phyloP scores from a whole-genome alignment of 2,888 invertebrate species.

The Penaeus monodon region DNA sequence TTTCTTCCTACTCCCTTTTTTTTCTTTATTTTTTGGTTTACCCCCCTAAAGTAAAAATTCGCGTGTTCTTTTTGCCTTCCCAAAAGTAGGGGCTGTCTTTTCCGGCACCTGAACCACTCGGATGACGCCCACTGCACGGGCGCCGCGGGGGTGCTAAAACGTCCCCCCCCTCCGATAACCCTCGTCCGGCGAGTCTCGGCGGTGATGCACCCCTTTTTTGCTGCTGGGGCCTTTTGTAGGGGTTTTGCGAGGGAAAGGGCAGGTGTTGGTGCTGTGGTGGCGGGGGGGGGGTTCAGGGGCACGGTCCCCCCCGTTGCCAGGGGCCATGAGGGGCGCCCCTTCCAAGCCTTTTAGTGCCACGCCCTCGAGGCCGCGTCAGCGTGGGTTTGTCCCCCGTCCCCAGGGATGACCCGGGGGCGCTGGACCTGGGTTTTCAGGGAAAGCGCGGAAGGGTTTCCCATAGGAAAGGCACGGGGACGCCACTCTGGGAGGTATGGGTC shows the following conservation, averaged over 20 bases:
- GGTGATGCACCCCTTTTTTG: conserved; percentile 61
- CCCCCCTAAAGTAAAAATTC: neutral
- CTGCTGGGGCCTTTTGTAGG: conserved; percentile 44
- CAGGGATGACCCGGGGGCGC: conserved; percentile 33
- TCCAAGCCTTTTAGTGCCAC: conserved; percentile 43
- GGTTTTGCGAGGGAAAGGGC: conserved; percentile 36
- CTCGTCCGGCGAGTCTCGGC: conserved; percentile 87
- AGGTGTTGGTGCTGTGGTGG: conserved; percentile 30
- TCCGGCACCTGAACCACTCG: neutral
- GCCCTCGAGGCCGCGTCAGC: conserved; percentile 34
- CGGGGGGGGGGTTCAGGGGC: conserved; percentile 12
- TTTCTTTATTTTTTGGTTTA: neutral
- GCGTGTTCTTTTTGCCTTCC: neutral
- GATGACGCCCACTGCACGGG: neutral
- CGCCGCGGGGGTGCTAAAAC: conserved; percentile 37
- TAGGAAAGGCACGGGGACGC: conserved; percentile 27
- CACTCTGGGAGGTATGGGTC: conserved; percentile 14
- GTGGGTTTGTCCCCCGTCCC: conserved; percentile 39
- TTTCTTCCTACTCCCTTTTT: neutral
- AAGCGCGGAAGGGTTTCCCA: conserved; percentile 48
- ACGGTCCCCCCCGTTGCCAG: conserved; percentile 23
- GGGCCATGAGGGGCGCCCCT: conserved; percentile 14
- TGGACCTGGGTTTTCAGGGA: conserved; percentile 35
- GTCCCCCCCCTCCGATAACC: conserved; percentile 83
- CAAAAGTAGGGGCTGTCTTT: neutral